phyloP scores from a whole-genome alignment of 2,888 invertebrate species.

The Bugula neritina region DNA sequence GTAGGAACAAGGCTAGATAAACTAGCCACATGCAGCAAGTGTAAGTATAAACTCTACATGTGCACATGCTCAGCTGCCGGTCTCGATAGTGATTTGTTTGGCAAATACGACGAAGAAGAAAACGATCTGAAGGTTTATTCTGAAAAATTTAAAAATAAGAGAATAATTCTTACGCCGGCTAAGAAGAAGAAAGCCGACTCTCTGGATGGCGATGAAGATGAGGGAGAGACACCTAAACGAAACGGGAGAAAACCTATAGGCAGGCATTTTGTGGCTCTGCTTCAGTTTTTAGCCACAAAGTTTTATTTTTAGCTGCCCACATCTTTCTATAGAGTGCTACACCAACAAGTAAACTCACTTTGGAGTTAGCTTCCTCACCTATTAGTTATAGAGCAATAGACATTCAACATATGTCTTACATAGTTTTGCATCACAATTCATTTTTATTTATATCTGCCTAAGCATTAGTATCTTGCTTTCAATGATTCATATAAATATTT shows the following conservation, averaged over 20 bases:
- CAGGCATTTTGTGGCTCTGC: neutral
- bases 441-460: too few relatives aligned
- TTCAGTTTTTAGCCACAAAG: too few relatives aligned
- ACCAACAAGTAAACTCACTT: too few relatives aligned
- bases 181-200: neutral
- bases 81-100: neutral
- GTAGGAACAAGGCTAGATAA: conserved; percentile 12
- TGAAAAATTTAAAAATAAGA: conserved; percentile 20
- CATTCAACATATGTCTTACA: too few relatives aligned
- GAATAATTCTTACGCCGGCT: neutral
- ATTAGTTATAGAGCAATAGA: too few relatives aligned
- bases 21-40: conserved; percentile 22
- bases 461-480: too few relatives aligned
- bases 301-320: too few relatives aligned
- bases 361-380: too few relatives aligned
- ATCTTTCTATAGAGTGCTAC: too few relatives aligned
- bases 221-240: neutral
- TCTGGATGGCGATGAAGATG: neutral
- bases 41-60: conserved; percentile 23
- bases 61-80: conserved; percentile 3
- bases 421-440: too few relatives aligned
- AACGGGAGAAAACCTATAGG: neutral
- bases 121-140: conserved; percentile 21
- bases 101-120: conserved; percentile 16
- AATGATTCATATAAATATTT: too few relatives aligned